Conservation (phyloP, 37 sponge, comb jelly and placozoan species). For the Bolinopsis microptera region DNA sequence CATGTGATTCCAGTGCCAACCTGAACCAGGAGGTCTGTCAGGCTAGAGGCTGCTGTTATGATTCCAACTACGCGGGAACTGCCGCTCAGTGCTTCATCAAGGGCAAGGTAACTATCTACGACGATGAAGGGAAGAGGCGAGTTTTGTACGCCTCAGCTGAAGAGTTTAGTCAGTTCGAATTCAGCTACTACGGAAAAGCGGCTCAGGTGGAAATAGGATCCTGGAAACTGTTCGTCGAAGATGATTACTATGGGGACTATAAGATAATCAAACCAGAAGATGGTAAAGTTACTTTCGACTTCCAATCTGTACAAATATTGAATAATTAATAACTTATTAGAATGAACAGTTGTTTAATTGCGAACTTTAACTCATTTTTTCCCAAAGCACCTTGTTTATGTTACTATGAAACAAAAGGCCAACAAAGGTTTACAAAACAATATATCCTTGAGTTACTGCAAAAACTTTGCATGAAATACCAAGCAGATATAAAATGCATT, state of each 20-base stretch:
- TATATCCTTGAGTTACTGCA: too few relatives aligned
- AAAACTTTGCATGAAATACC: too few relatives aligned
- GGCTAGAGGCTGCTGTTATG: slow-evolving; percentile 8
- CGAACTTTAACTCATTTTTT: too few relatives aligned
- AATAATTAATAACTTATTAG: too few relatives aligned
- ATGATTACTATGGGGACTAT: neutral
- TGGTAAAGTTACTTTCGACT: neutral
- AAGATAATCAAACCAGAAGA: neutral
- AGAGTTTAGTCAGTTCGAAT: neutral
- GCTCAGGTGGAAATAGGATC: neutral
- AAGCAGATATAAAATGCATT: too few relatives aligned
- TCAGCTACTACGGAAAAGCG: neutral
- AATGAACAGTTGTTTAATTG: too few relatives aligned
- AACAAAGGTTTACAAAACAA: too few relatives aligned
- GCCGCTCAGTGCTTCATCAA: neutral
- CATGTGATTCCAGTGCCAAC: neutral
- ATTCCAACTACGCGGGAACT: neutral
- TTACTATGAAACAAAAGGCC: too few relatives aligned
- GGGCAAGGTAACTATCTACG: neutral
- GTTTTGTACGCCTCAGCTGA: neutral
- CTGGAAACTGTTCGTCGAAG: neutral
- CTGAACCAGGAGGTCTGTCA: neutral
- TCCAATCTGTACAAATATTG: neutral
- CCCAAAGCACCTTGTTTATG: too few relatives aligned
- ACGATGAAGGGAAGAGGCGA: neutral